phyloP scores from a whole-genome alignment of 2,888 invertebrate species.

The Galerucella calmariensis region DNA sequence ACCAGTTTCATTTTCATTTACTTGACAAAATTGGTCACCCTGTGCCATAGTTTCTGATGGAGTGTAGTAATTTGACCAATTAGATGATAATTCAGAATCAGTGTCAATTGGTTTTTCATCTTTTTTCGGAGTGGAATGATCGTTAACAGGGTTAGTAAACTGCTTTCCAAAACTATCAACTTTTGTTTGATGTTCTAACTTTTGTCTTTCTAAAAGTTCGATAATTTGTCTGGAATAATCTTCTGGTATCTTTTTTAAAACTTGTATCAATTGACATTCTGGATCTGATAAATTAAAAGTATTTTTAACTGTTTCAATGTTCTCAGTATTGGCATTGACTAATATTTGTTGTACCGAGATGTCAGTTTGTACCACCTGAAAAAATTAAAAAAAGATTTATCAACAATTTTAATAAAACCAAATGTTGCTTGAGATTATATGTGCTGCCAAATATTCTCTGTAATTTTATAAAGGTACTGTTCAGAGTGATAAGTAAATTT shows the following conservation, averaged over 20 bases:
- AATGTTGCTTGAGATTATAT: background rate
- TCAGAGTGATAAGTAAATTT: too few relatives aligned
- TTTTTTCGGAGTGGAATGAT: background rate
- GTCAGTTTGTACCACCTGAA: constrained; percentile 53
- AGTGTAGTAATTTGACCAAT: constrained; percentile 52
- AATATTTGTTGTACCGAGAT: constrained; percentile 55
- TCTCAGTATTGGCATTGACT: constrained; percentile 43
- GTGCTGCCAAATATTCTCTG: background rate
- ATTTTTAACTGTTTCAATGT: constrained; percentile 37
- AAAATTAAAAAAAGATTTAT: background rate
- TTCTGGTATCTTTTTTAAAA: constrained; percentile 54
- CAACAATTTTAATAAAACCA: background rate
- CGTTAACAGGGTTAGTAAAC: constrained; percentile 5
- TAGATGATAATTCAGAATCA: constrained; percentile 45
- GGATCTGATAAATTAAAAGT: constrained; percentile 44
- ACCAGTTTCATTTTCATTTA: constrained; percentile 38
- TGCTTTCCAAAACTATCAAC: constrained; percentile 27
- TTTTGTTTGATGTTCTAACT: constrained; percentile 15
- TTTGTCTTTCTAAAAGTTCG: constrained; percentile 52
- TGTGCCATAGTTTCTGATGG: constrained; percentile 42
- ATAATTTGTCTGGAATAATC: constrained; percentile 56
- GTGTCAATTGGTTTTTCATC: constrained; percentile 22
- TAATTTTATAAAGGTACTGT: too few relatives aligned
- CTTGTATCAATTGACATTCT: constrained; percentile 47
- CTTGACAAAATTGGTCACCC: constrained; percentile 33